These are phyloP conservation scores for Leucophenga varia DNA, from an alignment of 1,140 invertebrate genomes.

Conservation along the genomic window DNA sequence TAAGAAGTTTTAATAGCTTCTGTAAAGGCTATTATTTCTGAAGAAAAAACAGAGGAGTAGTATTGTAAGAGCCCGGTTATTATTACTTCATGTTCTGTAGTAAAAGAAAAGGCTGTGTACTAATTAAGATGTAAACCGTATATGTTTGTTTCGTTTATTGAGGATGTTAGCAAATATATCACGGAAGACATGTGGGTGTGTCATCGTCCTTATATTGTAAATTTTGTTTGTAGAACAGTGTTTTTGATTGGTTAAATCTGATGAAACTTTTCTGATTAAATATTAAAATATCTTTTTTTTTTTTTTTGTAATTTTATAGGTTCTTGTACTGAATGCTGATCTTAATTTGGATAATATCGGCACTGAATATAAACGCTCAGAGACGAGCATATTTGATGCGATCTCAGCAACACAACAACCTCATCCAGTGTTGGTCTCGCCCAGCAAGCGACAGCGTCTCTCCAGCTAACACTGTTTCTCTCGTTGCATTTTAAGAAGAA, in stretches of 20 bases:
- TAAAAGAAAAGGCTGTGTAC: too few relatives aligned
- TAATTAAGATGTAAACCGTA: too few relatives aligned
- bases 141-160: too few relatives aligned
- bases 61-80: too few relatives aligned
- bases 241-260: not conserved
- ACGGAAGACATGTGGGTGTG: not conserved
- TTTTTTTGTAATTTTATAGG: conserved; percentile 47
- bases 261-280: not conserved
- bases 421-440: conserved; percentile 31
- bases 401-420: conserved; percentile 30
- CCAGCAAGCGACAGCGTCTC: conserved; percentile 36
- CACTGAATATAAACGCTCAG: conserved; percentile 64
- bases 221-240: not conserved
- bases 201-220: not conserved
- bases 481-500: too few relatives aligned
- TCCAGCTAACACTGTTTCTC: conserved; percentile 33
- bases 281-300: conserved; percentile 1
- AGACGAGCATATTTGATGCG: conserved; percentile 56
- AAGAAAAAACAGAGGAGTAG: too few relatives aligned
- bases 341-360: conserved; percentile 63
- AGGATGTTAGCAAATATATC: too few relatives aligned
- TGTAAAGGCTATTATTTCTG: too few relatives aligned
- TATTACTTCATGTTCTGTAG: too few relatives aligned
- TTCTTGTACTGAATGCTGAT: conserved; percentile 65
- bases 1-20: too few relatives aligned